Percentiles rank a stretch among this genome's conserved stretches.
phyloP scores from a whole-genome alignment of 2,888 invertebrate genomes.

The Cantharis lateralis region DNA sequence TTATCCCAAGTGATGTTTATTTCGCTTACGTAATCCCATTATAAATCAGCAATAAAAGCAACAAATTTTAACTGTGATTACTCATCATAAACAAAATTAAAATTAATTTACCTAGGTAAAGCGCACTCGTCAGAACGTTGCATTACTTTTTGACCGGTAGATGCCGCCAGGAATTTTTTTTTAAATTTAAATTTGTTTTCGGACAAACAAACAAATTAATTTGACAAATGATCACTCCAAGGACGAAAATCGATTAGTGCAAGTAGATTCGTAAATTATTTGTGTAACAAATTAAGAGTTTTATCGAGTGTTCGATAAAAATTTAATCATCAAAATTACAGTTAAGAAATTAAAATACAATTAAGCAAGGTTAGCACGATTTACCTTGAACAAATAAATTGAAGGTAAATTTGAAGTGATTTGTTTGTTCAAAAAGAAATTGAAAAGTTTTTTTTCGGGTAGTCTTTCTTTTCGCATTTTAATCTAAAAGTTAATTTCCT shows the following conservation, averaged over 20 bases:
- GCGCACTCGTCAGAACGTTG: background rate
- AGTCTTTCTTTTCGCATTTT: background rate
- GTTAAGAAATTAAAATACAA: background rate
- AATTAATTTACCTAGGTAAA: background rate
- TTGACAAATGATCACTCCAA: background rate
- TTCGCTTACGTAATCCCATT: background rate
- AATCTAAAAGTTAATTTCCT: background rate
- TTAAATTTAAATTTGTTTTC: background rate
- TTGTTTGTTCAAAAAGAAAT: background rate
- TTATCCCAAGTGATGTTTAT: background rate
- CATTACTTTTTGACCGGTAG: background rate
- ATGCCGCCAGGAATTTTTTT: background rate
- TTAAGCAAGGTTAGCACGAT: background rate
- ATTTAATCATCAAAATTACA: background rate
- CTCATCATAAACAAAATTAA: background rate
- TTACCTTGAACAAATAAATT: background rate
- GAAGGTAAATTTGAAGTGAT: background rate
- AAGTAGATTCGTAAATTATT: background rate
- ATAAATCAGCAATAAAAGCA: background rate
- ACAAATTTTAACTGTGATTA: background rate
- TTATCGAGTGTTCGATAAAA: background rate
- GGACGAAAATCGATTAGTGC: background rate
- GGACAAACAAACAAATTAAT: background rate
- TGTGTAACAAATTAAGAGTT: background rate
- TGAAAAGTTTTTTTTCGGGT: background rate